Percentiles rank a stretch among this genome's conserved stretches.
These are phyloP conservation scores for Drosophila oshimai DNA, from an alignment of 1,140 invertebrate genomes.

Conservation along the genomic window DNA sequence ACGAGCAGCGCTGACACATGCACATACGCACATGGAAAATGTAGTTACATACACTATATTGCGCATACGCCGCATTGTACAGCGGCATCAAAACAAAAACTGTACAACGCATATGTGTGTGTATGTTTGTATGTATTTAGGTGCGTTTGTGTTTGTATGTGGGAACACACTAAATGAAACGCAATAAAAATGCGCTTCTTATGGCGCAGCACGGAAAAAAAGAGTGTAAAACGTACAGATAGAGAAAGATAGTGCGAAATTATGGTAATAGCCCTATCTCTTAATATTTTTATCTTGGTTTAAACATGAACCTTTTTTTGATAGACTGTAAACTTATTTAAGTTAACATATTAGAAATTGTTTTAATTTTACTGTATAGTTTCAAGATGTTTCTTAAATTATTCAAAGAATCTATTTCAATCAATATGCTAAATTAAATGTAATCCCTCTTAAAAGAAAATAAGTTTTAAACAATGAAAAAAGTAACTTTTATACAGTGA, in stretches of 20 bases:
- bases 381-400: no score
- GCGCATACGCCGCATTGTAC: constrained; percentile 51
- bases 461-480: no score
- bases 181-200: constrained; percentile 71
- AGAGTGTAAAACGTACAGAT: constrained; percentile 21
- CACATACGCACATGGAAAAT: constrained; percentile 28
- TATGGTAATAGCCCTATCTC: background rate
- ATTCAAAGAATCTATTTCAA: no score
- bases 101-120: constrained; percentile 14
- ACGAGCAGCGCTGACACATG: background rate
- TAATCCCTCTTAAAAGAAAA: no score
- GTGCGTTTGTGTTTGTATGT: constrained; percentile 10
- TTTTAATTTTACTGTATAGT: no score
- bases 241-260: background rate
- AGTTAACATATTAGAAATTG: no score
- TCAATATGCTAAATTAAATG: no score
- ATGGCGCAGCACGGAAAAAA: constrained; percentile 55
- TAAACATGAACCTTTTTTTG: no score
- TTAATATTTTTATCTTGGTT: no score
- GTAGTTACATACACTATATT: constrained; percentile 30
- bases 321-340: no score
- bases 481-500: no score
- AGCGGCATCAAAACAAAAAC: constrained; percentile 46
- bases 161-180: constrained; percentile 54
- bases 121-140: background rate